Evolutionary conservation across 1,140 invertebrate species (phyloP), one percentile per base, ranked within the genome.

Genomic region (Nasonia vitripennis): DNA sequence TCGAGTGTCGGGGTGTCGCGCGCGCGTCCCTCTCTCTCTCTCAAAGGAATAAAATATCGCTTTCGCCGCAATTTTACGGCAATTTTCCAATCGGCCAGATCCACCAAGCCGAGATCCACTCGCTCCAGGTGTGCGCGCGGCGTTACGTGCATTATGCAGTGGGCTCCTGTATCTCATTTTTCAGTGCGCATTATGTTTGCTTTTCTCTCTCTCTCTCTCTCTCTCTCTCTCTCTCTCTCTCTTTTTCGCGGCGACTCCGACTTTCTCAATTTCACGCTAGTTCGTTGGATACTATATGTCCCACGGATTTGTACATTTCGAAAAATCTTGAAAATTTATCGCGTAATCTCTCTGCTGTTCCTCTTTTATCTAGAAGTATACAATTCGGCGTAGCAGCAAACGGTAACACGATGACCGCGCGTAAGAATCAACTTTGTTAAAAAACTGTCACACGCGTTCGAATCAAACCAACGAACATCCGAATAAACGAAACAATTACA

Each of bases 21-120:
- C 34, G 0, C 27, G 27, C 27, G 27, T 1, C 27, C 1, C 27
- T 27, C 27, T 75, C 85, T 80, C 84, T 75, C 85, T 83, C 78
- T 90, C 87, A 91, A 90, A 90, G 89, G 90, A 92, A 93, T 93
- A 91, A 92, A 93, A 93, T 92, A 92, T 92, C 90, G 92, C 87
- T 91, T 91, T 91, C 89, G 89, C 89, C 87, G 90, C 90, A 93
- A 93, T 93, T 93, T 93, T 93, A 92, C 91, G 91, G 91, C 90
- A 93, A 93, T 93, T 93, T 93, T 93, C 92, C 92, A 88, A 91
- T 88, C 89, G 91, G 78, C 86, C 86, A 89, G 86, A 86, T 85
- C 68, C 82, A 73, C 9, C n/a, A n/a, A n/a, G n/a, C n/a, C n/a
- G n/a, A n/a, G n/a, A n/a, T n/a, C 20, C 37, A 51, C 12, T 73